A percentile compares a stretch with the other conserved stretches of the same genome.
Evolutionary conservation across 2,888 invertebrate species (phyloP).

Genomic region (Noctua fimbriata): DNA sequence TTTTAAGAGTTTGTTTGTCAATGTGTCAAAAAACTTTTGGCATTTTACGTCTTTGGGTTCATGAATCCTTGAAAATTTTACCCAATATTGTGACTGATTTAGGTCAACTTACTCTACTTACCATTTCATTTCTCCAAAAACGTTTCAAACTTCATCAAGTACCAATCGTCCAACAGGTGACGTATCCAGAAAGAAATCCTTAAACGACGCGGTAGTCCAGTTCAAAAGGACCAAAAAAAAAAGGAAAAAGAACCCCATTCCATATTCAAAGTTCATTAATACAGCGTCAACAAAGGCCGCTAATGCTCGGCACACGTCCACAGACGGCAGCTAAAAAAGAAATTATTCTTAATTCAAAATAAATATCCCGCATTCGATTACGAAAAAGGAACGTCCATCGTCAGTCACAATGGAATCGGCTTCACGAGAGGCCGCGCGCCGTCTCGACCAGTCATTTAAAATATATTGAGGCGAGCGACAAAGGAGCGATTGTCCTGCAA

Average conservation of each 20-base stretch:
- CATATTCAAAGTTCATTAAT: slow-evolving; percentile 85
- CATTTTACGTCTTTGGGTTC: not conserved
- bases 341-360: slow-evolving; percentile 88
- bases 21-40: not conserved
- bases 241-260: slow-evolving; percentile 62
- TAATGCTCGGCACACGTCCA: slow-evolving; percentile 89
- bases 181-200: slow-evolving; percentile 45
- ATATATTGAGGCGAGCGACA: slow-evolving; percentile 88
- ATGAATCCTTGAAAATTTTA: not conserved
- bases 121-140: not conserved
- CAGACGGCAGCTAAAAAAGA: slow-evolving; percentile 88
- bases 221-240: slow-evolving; percentile 67
- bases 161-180: slow-evolving; percentile 42
- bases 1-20: slow-evolving; percentile 3
- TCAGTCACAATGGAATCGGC: slow-evolving; percentile 85
- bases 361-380: slow-evolving; percentile 80
- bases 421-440: slow-evolving; percentile 75
- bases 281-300: slow-evolving; percentile 84
- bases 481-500: slow-evolving; percentile 85
- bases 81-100: not conserved
- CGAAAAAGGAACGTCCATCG: slow-evolving; percentile 82
- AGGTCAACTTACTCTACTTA: not conserved
- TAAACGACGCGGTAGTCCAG: slow-evolving; percentile 78
- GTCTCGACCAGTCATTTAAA: slow-evolving; percentile 87
- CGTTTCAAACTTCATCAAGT: not conserved